Percentiles rank a stretch among this genome's conserved stretches.
These are phyloP conservation scores for Tympanuchus pallidicinctus DNA, from an alignment of 2,113 vertebrate species.

Conservation along the genomic window DNA sequence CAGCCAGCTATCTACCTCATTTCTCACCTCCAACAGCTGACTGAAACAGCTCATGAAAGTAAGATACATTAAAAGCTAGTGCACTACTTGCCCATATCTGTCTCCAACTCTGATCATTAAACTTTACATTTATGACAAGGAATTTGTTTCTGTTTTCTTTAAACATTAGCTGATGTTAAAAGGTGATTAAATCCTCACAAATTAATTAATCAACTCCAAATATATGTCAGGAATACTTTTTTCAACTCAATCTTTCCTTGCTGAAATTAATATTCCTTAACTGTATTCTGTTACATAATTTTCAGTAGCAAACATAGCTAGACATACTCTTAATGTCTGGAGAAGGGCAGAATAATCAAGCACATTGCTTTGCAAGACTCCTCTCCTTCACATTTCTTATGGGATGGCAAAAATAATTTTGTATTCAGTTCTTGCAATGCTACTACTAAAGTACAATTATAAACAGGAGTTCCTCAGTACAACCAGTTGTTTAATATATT, in stretches of 20 bases:
- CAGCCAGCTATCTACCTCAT: background rate
- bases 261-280: background rate
- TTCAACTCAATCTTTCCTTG: background rate
- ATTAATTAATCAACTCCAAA: background rate
- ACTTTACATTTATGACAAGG: background rate
- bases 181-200: background rate
- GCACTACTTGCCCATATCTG: background rate
- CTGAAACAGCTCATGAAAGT: background rate
- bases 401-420: background rate
- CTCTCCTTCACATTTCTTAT: background rate
- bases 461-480: background rate
- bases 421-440: background rate
- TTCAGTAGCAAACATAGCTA: background rate
- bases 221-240: background rate
- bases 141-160: background rate
- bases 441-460: background rate
- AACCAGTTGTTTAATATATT: background rate
- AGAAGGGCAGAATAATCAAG: background rate
- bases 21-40: background rate
- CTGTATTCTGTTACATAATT: background rate
- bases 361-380: background rate
- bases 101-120: background rate
- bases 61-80: background rate
- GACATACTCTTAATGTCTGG: background rate
- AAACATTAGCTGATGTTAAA: background rate